Conservation (phyloP, 2,888 invertebrate species). For the Electrophaes corylata region DNA sequence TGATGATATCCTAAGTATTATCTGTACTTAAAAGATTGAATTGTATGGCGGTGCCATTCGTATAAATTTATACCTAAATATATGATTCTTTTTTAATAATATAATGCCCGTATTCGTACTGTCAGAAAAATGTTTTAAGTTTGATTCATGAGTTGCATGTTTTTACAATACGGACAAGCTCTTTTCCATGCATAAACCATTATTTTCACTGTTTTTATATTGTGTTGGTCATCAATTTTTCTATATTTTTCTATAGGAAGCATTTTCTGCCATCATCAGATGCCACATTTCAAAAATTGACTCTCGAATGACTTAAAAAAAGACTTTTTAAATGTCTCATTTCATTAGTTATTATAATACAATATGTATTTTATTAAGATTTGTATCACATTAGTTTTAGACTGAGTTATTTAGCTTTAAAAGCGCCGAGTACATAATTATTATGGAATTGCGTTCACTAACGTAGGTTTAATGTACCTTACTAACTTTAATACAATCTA, state of each 20-base stretch:
- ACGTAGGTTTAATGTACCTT: background rate
- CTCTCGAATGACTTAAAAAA: too few species aligned
- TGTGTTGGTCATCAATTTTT: too few species aligned
- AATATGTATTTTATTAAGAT: constrained; percentile 13
- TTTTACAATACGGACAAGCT: too few species aligned
- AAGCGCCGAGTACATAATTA: constrained; percentile 3
- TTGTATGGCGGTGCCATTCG: constrained; percentile 20
- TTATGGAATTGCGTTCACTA: constrained; percentile 3
- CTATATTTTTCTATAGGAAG: too few species aligned
- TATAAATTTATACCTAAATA: background rate
- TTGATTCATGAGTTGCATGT: too few species aligned
- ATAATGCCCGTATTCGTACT: background rate
- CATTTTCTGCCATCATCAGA: too few species aligned
- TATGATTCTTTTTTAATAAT: background rate
- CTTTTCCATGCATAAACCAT: too few species aligned
- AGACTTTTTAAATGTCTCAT: too few species aligned
- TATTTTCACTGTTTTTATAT: too few species aligned
- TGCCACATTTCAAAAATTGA: too few species aligned
- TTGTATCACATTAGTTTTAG: constrained; percentile 32
- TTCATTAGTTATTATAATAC: constrained; percentile 7
- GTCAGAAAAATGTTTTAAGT: too few species aligned
- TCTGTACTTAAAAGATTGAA: constrained; percentile 21
- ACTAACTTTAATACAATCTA: background rate
- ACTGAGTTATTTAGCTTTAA: constrained; percentile 54
- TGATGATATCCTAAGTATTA: constrained; percentile 17